Evolutionary conservation across 2,888 invertebrate genomes (phyloP), one percentile per base, ranked within the genome.

Genomic region (Odontocerum albicorne): DNA sequence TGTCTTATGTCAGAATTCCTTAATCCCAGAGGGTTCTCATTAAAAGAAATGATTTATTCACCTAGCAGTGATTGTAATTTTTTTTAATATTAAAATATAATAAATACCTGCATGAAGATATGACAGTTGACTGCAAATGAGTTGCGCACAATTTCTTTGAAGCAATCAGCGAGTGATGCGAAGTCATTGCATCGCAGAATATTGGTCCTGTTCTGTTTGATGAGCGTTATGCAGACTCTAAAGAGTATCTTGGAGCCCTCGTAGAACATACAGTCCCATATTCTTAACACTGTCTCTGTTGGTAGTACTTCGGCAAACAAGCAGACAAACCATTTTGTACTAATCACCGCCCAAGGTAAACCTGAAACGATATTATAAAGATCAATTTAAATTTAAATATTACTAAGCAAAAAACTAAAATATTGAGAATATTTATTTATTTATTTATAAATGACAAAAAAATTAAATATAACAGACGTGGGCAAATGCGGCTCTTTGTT

Each of bases 311-410:
- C 96, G 46, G 92, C 91, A 73, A 89, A 96, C 45, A 96, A 77
- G 68, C 96, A 96, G 64, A 96, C 89, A 69, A 96, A 95, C 96
- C 96, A 96, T 75, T 96, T 96, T 55, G 94, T 94, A 20, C 90
- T 88, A 65, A 95, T 87, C 55, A 96, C 88, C 49, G 92, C 88
- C 90, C 94, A 95, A 10, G 92, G 90, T 64, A 95, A 81, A 55
- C 90, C 83, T 83, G 61, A 2, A 62, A 10, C 15, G 16, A n/a
- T n/a, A n/a, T n/a, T n/a, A n/a, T n/a, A n/a, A n/a, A n/a, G n/a
- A n/a, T n/a, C n/a, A n/a, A n/a, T n/a, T n/a, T n/a, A n/a, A n/a
- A n/a, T n/a, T n/a, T n/a, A n/a, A n/a, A n/a, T n/a, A n/a, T n/a
- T n/a, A n/a, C n/a, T n/a, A n/a, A n/a, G n/a, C n/a, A n/a, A n/a